Evolutionary conservation across 2,113 vertebrate genomes (phyloP), one percentile per base, ranked within the genome.

Genomic region (Cranoglanis bouderius): DNA sequence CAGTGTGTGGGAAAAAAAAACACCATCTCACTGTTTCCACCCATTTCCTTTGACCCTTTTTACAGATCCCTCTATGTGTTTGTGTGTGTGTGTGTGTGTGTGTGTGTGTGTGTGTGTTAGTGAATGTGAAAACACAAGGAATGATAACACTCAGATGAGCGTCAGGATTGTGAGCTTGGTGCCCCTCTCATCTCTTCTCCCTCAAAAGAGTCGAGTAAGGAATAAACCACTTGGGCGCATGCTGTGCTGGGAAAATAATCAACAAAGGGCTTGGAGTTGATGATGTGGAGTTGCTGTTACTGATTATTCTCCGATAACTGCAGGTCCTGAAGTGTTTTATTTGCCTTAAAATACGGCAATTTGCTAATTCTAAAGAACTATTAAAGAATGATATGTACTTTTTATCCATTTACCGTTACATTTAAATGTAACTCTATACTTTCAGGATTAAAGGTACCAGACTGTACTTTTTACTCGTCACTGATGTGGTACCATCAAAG

Each of bases 1-100:
- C 61, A 87, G 77, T 82, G 86, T 82, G 49, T 32, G 80, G 1
- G 10, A 49, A 49, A 82, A 38, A 82, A 49, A 70, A 40, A 87
- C 55, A 63, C 38, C 75, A 35, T 87, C 63, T 72, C 78, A 63
- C 53, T 87, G 40, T 26, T 81, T 61, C 55, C 35, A 86, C 24
- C 16, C 85, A 46, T 43, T 78, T 78, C 77, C 80, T 57, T 80
- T 74, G 32, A 46, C 87, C 57, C 63, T 51, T 51, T 70, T 49
- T 29, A 67, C n/a, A 35, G 65, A 84, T 35, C 74, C 21, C 57
- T 32, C 7, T 72, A 67, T 46, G 57, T 51, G 57, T 85, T 63
- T 46, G 63, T 85, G 65, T 85, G 84, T 53, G 46, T 67, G 65
- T 55, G 84, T 38, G 65, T 9, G 29, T 57, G 63, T 78, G 72